Evolutionary conservation across 2,797 vertebrate species (phyloP).

Genomic region (Paguma larvata): DNA sequence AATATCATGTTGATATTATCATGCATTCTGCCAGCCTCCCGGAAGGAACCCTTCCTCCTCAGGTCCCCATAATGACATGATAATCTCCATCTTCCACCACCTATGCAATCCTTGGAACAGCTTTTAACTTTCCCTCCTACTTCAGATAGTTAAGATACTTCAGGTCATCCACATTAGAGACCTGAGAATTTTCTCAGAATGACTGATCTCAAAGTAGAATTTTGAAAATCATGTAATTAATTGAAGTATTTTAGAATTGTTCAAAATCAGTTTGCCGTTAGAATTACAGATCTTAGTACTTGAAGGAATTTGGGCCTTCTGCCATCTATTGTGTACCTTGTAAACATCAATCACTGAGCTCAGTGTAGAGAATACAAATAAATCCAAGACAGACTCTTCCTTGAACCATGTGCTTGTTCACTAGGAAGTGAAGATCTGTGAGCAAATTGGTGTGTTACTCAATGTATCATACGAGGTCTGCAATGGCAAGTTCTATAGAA

Average conservation of each 20-base stretch:
- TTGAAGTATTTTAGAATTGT: neutral
- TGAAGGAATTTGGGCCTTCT: neutral
- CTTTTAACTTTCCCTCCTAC: neutral
- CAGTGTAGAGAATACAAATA: neutral
- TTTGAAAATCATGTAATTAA: neutral
- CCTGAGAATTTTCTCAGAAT: neutral
- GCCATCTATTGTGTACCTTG: neutral
- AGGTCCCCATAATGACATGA: neutral
- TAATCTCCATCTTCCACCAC: neutral
- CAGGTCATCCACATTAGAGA: neutral
- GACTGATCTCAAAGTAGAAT: conserved; percentile 8
- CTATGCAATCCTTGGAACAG: neutral
- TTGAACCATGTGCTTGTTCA: neutral
- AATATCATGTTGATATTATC: neutral
- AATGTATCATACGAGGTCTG: neutral
- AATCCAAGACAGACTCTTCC: neutral
- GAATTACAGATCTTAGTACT: neutral
- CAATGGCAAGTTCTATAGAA: neutral
- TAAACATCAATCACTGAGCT: neutral
- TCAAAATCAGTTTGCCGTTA: neutral
- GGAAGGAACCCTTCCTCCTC: neutral
- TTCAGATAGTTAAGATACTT: neutral
- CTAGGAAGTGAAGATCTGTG: neutral
- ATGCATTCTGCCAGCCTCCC: neutral
- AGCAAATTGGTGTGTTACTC: neutral